Percentiles rank a stretch among this genome's conserved stretches.
These are phyloP conservation scores for Clarias gariepinus DNA, from an alignment of 2,113 vertebrate species.

Conservation along the genomic window DNA sequence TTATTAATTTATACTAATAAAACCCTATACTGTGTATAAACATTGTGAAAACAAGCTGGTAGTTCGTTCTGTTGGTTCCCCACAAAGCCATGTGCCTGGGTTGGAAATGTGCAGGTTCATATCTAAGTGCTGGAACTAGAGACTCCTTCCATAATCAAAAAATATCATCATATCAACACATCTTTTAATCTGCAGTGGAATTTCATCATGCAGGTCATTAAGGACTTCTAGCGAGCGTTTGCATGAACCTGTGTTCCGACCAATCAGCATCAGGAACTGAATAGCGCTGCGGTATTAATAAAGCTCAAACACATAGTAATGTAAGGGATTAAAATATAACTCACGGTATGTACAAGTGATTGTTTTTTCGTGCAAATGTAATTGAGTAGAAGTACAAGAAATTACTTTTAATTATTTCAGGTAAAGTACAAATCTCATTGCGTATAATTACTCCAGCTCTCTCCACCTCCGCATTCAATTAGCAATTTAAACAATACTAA, in stretches of 20 bases:
- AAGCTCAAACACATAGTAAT: not conserved
- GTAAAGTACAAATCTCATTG: not conserved
- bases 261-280: not conserved
- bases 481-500: constrained; percentile 18
- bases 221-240: not conserved
- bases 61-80: not conserved
- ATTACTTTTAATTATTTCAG: constrained; percentile 11
- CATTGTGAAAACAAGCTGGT: not conserved
- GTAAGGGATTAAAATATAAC: not conserved
- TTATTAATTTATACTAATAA: too few relatives aligned
- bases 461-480: constrained; percentile 2
- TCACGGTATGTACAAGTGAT: not conserved
- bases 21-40: too few relatives aligned
- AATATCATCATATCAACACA: not conserved
- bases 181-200: not conserved
- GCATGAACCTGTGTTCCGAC: not conserved
- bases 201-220: not conserved
- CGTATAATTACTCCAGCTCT: constrained; percentile 1
- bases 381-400: constrained; percentile 7
- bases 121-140: not conserved
- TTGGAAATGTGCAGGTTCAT: not conserved
- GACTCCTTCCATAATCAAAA: not conserved
- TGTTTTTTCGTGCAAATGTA: constrained; percentile 10
- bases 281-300: not conserved
- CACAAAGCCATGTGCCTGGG: not conserved